A percentile compares a stretch with the other conserved stretches of the same genome.
Conservation (phyloP, 2,797 vertebrate genomes). For the Tympanoctomys barrerae region DNA sequence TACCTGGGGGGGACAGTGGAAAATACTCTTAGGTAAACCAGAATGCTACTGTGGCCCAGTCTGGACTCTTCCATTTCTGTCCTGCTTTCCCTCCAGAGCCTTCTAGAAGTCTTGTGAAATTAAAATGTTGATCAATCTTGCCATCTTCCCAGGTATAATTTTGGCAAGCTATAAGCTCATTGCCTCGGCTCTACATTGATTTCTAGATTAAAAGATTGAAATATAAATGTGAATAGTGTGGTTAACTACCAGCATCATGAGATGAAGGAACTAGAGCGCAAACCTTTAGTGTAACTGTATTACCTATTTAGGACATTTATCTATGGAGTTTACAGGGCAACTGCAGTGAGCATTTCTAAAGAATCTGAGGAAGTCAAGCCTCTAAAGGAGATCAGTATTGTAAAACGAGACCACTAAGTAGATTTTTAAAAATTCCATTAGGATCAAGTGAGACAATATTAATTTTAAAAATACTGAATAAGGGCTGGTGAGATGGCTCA, state of each 20-base stretch:
- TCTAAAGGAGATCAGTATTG: background rate
- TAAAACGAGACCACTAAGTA: background rate
- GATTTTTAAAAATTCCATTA: background rate
- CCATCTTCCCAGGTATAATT: conserved; percentile 69
- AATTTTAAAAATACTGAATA: background rate
- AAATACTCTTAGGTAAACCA: background rate
- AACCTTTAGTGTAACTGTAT: conserved; percentile 58
- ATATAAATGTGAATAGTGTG: conserved; percentile 63
- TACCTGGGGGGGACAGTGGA: background rate
- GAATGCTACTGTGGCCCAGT: background rate
- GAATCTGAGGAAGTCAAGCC: conserved; percentile 3
- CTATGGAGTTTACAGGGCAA: background rate
- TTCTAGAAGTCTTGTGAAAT: conserved; percentile 43
- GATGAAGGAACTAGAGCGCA: background rate
- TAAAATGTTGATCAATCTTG: conserved; percentile 64
- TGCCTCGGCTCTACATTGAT: conserved; percentile 68
- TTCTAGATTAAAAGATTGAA: conserved; percentile 76
- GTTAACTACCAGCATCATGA: conserved; percentile 20
- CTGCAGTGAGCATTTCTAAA: background rate
- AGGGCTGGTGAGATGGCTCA: no score
- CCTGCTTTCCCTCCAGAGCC: background rate
- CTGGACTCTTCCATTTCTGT: background rate
- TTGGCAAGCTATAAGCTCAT: conserved; percentile 70
- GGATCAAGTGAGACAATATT: background rate
- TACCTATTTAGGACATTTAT: background rate